These are phyloP conservation scores for Megalonaias nervosa DNA, from an alignment of 1,140 invertebrate genomes.

Conservation along the genomic window DNA sequence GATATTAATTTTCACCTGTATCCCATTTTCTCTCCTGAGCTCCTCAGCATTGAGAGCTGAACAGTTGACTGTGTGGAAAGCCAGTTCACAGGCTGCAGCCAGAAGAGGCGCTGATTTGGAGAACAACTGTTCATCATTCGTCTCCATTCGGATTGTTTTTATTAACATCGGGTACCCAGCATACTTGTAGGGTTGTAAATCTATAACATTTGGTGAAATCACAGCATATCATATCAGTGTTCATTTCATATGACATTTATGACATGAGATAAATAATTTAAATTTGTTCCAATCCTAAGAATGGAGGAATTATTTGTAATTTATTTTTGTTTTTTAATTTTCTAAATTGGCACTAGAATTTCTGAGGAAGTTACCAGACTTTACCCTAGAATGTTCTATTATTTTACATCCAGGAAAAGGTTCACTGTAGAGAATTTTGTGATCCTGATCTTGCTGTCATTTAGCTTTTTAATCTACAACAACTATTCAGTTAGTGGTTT, in stretches of 20 bases:
- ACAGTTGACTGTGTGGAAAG: slow-evolving; percentile 96
- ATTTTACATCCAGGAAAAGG: too few relatives aligned
- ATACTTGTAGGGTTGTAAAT: slow-evolving; percentile 97
- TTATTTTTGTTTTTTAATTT: too few relatives aligned
- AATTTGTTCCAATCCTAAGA: background rate
- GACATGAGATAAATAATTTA: background rate
- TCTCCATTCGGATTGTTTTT: slow-evolving; percentile 95
- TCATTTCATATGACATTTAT: too few relatives aligned
- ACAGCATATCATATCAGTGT: background rate
- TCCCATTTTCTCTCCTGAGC: slow-evolving; percentile 91
- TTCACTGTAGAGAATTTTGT: too few relatives aligned
- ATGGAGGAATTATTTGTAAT: too few relatives aligned
- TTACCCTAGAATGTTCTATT: too few relatives aligned
- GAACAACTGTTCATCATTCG: slow-evolving; percentile 93
- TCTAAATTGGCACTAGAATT: too few relatives aligned
- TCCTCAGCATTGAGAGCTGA: slow-evolving; percentile 99
- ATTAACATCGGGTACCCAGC: slow-evolving; percentile 98
- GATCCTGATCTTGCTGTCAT: too few relatives aligned
- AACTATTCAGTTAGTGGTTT: too few relatives aligned
- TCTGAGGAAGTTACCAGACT: too few relatives aligned
- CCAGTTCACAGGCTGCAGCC: slow-evolving; percentile 92
- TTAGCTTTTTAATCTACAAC: too few relatives aligned
- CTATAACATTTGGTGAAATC: slow-evolving; percentile 72
- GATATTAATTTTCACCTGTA: slow-evolving; percentile 78
- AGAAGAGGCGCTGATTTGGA: slow-evolving; percentile 87